These are phyloP conservation scores for Papilio polytes DNA, from an alignment of 1,140 invertebrate genomes.

Conservation along the genomic window DNA sequence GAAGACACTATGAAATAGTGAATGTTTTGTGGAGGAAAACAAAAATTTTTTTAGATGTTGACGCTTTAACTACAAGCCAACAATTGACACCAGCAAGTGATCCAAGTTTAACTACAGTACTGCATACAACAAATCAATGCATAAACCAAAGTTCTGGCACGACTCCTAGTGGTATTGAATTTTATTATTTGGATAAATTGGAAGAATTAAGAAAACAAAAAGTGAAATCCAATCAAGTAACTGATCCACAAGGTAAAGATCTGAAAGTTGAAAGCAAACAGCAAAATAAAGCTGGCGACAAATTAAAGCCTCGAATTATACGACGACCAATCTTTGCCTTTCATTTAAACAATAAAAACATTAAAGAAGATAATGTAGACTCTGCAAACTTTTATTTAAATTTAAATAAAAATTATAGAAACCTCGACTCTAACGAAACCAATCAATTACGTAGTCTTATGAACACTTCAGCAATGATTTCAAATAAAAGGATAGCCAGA, in stretches of 20 bases:
- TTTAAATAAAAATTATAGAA: constrained; percentile 8
- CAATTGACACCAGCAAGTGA: constrained; percentile 18
- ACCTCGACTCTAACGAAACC: not conserved
- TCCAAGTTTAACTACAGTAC: constrained; percentile 17
- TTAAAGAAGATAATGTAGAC: constrained; percentile 16
- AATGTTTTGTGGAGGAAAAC: constrained; percentile 69
- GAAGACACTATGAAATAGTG: constrained; percentile 67
- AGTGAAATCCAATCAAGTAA: constrained; percentile 27
- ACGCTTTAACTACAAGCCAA: constrained; percentile 38
- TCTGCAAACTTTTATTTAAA: constrained; percentile 22
- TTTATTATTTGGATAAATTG: constrained; percentile 70
- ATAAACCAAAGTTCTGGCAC: constrained; percentile 36
- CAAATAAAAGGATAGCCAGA: constrained; percentile 22
- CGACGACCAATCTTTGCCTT: constrained; percentile 29
- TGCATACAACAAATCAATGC: constrained; percentile 30
- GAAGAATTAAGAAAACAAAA: constrained; percentile 49
- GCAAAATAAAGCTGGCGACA: not conserved
- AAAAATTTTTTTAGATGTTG: constrained; percentile 59
- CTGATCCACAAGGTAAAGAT: constrained; percentile 4
- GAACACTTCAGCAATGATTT: not conserved
- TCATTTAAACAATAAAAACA: not conserved
- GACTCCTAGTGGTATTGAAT: constrained; percentile 71
- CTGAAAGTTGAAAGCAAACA: not conserved
- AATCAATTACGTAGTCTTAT: constrained; percentile 13
- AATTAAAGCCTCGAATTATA: constrained; percentile 7